Conservation (phyloP, 1,140 invertebrate genomes). For the Cheumatopsyche charites region DNA sequence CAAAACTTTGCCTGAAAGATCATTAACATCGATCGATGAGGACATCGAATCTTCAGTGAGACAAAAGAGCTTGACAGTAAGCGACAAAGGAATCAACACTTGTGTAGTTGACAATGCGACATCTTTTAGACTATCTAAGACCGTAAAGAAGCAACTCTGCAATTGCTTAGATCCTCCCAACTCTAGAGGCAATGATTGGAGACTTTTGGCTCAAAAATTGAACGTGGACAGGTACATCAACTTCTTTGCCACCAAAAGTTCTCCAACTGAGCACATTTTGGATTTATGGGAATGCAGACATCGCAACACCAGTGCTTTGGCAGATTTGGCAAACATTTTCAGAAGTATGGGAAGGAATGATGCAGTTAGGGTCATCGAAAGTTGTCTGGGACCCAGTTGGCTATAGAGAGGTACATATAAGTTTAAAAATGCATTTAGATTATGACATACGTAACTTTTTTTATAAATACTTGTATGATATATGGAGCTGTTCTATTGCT, state of each 20-base stretch:
- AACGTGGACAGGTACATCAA: slow-evolving; percentile 94
- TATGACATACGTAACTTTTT: not conserved
- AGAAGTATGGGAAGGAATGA: slow-evolving; percentile 92
- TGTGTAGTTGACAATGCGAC: slow-evolving; percentile 60
- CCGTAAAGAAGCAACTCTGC: slow-evolving; percentile 84
- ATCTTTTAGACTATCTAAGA: slow-evolving; percentile 78
- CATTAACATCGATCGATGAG: slow-evolving; percentile 52
- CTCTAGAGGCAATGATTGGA: slow-evolving; percentile 91
- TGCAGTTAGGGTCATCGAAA: slow-evolving; percentile 82
- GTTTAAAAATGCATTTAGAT: not conserved
- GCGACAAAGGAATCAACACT: slow-evolving; percentile 63
- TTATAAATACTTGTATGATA: slow-evolving; percentile 4
- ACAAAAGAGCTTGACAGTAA: slow-evolving; percentile 62
- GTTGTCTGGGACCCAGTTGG: slow-evolving; percentile 80
- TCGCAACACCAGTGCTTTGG: slow-evolving; percentile 82
- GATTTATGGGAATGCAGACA: slow-evolving; percentile 95
- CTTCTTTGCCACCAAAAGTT: slow-evolving; percentile 94
- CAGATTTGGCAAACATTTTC: slow-evolving; percentile 87
- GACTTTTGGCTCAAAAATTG: slow-evolving; percentile 87
- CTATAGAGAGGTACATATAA: slow-evolving; percentile 56
- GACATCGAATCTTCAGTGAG: slow-evolving; percentile 54
- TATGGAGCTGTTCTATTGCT: not conserved
- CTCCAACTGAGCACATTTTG: slow-evolving; percentile 94
- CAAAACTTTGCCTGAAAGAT: slow-evolving; percentile 44
- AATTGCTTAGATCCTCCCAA: slow-evolving; percentile 89